These are phyloP conservation scores for Narcine bancroftii DNA, from an alignment of 2,113 vertebrate species.

Conservation along the genomic window DNA sequence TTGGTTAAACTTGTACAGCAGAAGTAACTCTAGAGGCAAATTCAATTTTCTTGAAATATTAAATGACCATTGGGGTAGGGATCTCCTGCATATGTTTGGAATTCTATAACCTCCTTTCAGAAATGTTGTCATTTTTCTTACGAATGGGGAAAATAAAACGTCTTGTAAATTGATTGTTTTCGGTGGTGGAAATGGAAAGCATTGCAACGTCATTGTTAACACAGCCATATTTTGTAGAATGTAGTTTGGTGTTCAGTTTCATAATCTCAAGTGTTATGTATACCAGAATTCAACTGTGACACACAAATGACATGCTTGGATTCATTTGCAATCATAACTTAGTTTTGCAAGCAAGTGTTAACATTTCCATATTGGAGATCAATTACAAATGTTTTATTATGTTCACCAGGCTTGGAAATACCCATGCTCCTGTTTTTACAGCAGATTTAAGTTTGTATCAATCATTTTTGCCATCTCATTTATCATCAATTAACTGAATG, in stretches of 20 bases:
- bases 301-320: not conserved
- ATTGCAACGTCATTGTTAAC: not conserved
- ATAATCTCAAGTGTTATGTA: not conserved
- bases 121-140: no score
- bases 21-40: not conserved
- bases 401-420: not conserved
- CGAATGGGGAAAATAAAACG: no score
- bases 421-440: not conserved
- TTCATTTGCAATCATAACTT: not conserved
- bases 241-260: not conserved
- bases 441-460: not conserved
- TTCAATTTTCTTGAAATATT: not conserved
- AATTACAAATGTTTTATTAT: not conserved
- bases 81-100: not conserved
- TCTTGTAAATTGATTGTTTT: not conserved
- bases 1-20: not conserved
- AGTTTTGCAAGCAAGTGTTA: slow-evolving; percentile 3
- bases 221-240: not conserved
- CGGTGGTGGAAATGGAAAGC: not conserved
- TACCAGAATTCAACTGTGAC: not conserved
- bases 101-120: no score
- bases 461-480: not conserved
- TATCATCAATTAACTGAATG: slow-evolving; percentile 11
- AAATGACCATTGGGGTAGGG: not conserved
- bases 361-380: not conserved